phyloP scores from a whole-genome alignment of 2,113 vertebrate genomes.

The Halcyon malimbica region DNA sequence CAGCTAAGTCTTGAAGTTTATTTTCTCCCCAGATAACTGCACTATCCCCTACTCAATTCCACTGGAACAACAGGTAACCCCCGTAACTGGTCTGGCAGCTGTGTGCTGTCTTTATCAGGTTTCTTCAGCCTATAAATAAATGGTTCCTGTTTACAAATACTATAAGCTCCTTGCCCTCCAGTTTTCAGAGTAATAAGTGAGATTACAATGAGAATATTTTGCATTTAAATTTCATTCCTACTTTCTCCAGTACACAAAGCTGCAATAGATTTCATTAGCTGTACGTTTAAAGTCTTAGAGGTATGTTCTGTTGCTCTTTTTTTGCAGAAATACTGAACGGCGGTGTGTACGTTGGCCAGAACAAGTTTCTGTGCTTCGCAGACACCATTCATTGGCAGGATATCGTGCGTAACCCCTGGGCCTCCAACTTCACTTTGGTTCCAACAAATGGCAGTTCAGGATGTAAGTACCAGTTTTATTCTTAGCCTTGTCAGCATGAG shows the following conservation, averaged over 20 bases:
- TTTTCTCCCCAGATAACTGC: neutral
- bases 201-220: neutral
- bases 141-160: neutral
- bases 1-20: neutral
- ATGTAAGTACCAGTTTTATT: constrained; percentile 83
- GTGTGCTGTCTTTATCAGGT: neutral
- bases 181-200: neutral
- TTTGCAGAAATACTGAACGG: constrained; percentile 92
- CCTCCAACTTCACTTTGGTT: constrained; percentile 92
- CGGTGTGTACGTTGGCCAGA: constrained; percentile 95
- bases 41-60: neutral
- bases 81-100: neutral
- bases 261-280: neutral
- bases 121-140: neutral
- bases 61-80: neutral
- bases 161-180: neutral
- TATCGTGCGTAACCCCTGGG: constrained; percentile 90
- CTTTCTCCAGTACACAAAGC: neutral
- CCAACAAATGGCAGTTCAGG: constrained; percentile 91
- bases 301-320: constrained; percentile 20
- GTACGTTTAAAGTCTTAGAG: neutral
- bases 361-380: constrained; percentile 94
- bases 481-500: neutral
- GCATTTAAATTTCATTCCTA: neutral
- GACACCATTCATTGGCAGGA: constrained; percentile 97